A percentile compares a stretch with the other conserved stretches of the same genome.
Evolutionary conservation across 2,113 vertebrate genomes (phyloP).

Genomic region (Pionites leucogaster): DNA sequence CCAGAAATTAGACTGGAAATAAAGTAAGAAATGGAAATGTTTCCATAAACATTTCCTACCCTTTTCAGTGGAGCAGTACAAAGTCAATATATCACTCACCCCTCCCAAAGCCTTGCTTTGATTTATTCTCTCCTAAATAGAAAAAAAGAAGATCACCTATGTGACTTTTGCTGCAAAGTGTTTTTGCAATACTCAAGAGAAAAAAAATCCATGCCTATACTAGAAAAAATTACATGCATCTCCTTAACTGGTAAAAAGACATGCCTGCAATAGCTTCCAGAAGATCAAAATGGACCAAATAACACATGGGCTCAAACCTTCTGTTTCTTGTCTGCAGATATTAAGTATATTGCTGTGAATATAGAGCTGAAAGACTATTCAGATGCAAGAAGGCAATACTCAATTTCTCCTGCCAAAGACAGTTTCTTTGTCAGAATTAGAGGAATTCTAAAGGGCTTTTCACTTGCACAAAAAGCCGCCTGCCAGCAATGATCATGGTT

Average conservation of each 20-base stretch:
- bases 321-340: conserved; percentile 35
- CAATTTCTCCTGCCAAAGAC: conserved; percentile 64
- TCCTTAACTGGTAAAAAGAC: neutral
- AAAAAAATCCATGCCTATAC: neutral
- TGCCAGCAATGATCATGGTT: conserved; percentile 69
- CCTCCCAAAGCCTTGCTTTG: neutral
- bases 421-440: conserved; percentile 70
- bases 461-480: conserved; percentile 54
- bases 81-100: neutral
- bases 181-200: conserved; percentile 8
- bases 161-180: neutral
- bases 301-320: conserved; percentile 18
- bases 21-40: neutral
- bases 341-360: conserved; percentile 56
- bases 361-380: conserved; percentile 62
- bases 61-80: neutral
- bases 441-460: conserved; percentile 69
- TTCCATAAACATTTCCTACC: neutral
- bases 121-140: conserved; percentile 14
- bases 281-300: neutral
- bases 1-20: neutral
- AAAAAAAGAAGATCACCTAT: neutral
- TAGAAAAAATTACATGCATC: neutral
- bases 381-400: conserved; percentile 65
- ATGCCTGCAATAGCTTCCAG: neutral